A percentile compares a stretch with the other conserved stretches of the same genome.
These are phyloP conservation scores for Procambarus virginalis DNA, from an alignment of 1,140 invertebrate genomes.

Conservation along the genomic window DNA sequence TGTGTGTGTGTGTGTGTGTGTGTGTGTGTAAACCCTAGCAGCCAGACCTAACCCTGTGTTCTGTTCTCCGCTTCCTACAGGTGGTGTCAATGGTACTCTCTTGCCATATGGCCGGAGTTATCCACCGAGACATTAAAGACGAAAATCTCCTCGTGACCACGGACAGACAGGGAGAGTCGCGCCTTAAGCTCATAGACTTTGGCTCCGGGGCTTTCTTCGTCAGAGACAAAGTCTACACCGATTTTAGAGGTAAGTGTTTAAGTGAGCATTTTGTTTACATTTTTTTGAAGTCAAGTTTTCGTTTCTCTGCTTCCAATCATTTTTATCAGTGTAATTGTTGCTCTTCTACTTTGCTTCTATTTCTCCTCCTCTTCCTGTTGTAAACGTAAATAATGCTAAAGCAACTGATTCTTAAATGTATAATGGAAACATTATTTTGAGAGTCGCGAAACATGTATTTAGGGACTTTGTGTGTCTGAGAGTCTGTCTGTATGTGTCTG, in stretches of 20 bases:
- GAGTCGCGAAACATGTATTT: no score
- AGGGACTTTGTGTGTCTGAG: no score
- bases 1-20: constrained; percentile 7
- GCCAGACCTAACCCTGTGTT: no score
- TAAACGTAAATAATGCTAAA: no score
- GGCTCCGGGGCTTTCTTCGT: constrained; percentile 81
- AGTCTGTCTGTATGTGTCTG: no score
- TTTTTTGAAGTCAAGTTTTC: no score
- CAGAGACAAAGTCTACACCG: constrained; percentile 79
- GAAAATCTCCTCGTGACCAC: constrained; percentile 79
- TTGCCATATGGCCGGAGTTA: constrained; percentile 77
- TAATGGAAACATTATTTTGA: no score
- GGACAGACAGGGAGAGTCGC: constrained; percentile 73
- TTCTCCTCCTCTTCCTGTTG: not conserved
- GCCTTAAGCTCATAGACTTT: constrained; percentile 81
- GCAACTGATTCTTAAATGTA: no score
- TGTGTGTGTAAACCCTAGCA: no score
- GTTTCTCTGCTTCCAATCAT: no score
- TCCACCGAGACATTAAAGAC: constrained; percentile 83
- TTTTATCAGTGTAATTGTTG: no score
- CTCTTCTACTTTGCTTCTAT: no score
- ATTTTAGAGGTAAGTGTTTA: constrained; percentile 81
- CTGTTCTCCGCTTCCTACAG: constrained; percentile 16
- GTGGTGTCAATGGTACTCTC: constrained; percentile 76
- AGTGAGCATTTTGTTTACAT: not conserved